Conservation (phyloP, 2,888 invertebrate species). For the Stratiomys singularior region DNA sequence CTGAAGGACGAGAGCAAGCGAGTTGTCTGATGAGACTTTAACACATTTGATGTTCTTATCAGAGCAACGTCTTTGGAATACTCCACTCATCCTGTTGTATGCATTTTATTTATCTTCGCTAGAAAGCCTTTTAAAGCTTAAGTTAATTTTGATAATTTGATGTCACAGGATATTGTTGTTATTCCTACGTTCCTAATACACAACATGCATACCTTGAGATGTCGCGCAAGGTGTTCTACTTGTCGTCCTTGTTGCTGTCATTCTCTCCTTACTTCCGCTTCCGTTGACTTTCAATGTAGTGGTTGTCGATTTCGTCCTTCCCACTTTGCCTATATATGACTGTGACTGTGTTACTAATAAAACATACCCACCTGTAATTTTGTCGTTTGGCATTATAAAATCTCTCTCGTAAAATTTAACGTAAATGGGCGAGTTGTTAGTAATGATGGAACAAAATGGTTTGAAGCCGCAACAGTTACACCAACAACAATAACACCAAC, state of each 20-base stretch:
- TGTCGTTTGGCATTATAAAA: slow-evolving; percentile 29
- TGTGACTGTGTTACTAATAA: slow-evolving; percentile 17
- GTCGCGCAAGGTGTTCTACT: neutral
- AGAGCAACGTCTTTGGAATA: neutral
- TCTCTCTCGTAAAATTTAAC: slow-evolving; percentile 25
- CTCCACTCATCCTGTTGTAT: neutral
- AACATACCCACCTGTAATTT: slow-evolving; percentile 37
- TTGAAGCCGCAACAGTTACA: neutral
- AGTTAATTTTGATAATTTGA: slow-evolving; percentile 36
- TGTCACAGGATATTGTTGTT: slow-evolving; percentile 26
- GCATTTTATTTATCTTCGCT: slow-evolving; percentile 15
- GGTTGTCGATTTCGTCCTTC: neutral
- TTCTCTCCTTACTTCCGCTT: neutral
- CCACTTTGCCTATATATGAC: neutral
- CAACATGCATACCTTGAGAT: neutral
- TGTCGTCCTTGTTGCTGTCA: slow-evolving; percentile 3
- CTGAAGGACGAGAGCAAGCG: neutral
- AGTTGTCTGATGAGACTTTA: neutral
- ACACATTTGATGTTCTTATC: neutral
- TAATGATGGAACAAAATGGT: neutral
- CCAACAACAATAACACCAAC: neutral
- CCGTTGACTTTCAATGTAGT: neutral
- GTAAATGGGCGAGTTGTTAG: slow-evolving; percentile 24
- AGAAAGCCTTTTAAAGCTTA: slow-evolving; percentile 14
- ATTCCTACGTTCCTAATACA: neutral